Base-by-base conservation (phyloP, 30 jellyfish, hydroid and myxozoan genomes). In the Aurelia sp. region DNA sequence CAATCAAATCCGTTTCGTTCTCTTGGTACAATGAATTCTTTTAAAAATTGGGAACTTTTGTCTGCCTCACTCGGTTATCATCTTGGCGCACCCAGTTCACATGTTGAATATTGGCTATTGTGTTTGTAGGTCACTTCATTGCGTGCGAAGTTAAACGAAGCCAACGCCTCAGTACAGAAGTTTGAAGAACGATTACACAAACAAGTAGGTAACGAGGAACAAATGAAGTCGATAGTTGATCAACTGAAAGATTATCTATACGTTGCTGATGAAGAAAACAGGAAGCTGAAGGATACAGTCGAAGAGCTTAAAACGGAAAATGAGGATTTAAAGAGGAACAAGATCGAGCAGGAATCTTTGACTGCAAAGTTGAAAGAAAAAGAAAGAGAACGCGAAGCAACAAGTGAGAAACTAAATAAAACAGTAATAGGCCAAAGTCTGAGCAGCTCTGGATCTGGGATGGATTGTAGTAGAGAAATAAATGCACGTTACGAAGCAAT, bases 91-190 rank as follows among this genome's bases (percentile, higher is more conserved):
- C 69, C 69, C 30, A 6, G 21, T n/a, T 4, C 13, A 59, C 4
- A 59, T 6, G 30, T 1, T 59, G 30, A 59, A 59, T 21, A 21
- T 9, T 44, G 19, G 52, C 16, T 51, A 35, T 33, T 72, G 55
- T 70, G 85, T 55, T 74, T 52, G 17, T 19, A 57, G 73, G 55
- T 44, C 16, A 44, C 55, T 44, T 44, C 55, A 53, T 55, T 74
- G 62, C 85, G 85, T 3, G 61, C 35, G 58, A 74, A 51, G 85
- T 51, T 74, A 62, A 71, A 74, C 20, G 85, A 74, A 59, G 85
- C 85, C 16, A 52, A 62, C 21, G 5, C 85, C 31, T 5, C 64
- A 10, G 85, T 74, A 22, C 20, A 47, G 61, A 37, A 31, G 11
- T 74, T 74, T n/a, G 85, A 74, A 22, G 37, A 41, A 33, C 53